Percentiles rank a stretch among this genome's conserved stretches.
These are phyloP conservation scores for Forficula auricularia DNA, from an alignment of 1,140 invertebrate species.

Conservation along the genomic window DNA sequence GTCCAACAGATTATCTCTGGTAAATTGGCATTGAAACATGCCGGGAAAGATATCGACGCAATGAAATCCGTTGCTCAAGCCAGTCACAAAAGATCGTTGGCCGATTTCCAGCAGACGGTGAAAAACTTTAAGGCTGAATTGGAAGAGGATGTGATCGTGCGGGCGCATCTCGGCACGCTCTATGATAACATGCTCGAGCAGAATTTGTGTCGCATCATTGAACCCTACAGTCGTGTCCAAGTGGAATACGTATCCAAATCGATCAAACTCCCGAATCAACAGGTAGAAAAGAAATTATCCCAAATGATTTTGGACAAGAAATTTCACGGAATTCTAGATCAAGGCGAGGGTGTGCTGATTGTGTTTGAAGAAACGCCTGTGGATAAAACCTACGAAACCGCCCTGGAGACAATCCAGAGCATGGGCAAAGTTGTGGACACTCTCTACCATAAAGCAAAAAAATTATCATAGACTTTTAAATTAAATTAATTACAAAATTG, in stretches of 20 bases:
- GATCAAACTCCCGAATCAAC: constrained; percentile 73
- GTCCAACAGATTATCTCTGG: constrained; percentile 89
- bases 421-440: constrained; percentile 99
- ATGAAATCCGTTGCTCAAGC: constrained; percentile 94
- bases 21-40: constrained; percentile 92
- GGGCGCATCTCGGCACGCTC: constrained; percentile 86
- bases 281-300: constrained; percentile 96
- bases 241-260: constrained; percentile 64
- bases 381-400: constrained; percentile 94
- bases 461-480: constrained; percentile 58
- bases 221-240: constrained; percentile 90
- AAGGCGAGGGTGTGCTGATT: constrained; percentile 91
- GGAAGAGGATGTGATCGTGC: constrained; percentile 89
- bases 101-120: constrained; percentile 82
- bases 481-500: constrained; percentile 9
- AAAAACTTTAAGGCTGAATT: constrained; percentile 76
- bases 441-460: constrained; percentile 95
- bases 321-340: constrained; percentile 89
- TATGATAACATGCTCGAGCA: constrained; percentile 99
- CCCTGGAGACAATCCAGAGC: constrained; percentile 90
- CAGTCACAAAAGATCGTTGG: constrained; percentile 86
- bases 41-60: constrained; percentile 86
- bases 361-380: constrained; percentile 89
- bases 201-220: constrained; percentile 94
- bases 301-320: constrained; percentile 99